phyloP scores from a whole-genome alignment of 2,797 vertebrate genomes.

The Anas flavirostris region DNA sequence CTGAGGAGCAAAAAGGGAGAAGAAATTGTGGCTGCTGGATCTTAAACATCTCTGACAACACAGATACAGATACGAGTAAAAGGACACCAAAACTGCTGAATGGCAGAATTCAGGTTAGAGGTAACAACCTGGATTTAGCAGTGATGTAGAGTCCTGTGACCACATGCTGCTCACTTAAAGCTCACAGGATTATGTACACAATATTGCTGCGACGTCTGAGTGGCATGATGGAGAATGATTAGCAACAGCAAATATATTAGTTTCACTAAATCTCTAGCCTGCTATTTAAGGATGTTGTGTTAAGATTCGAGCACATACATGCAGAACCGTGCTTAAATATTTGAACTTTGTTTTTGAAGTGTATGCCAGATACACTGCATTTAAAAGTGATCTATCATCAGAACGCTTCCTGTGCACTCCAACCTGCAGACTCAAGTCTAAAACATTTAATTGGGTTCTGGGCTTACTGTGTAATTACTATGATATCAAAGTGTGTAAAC shows the following conservation, averaged over 20 bases:
- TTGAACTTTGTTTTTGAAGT: constrained; percentile 62
- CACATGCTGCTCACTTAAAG: not conserved
- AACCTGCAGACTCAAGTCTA: not conserved
- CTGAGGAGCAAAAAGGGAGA: not conserved
- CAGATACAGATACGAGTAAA: not conserved
- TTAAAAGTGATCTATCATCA: constrained; percentile 47
- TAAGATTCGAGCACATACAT: constrained; percentile 47
- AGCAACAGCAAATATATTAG: not conserved
- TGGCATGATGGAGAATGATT: not conserved
- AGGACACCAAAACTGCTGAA: not conserved
- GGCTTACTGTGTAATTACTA: not conserved
- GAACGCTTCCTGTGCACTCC: constrained; percentile 10
- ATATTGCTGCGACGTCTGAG: not conserved
- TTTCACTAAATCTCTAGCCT: not conserved
- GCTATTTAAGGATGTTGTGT: constrained; percentile 44
- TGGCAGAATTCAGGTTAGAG: not conserved
- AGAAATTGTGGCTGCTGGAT: not conserved
- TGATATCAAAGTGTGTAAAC: constrained; percentile 26
- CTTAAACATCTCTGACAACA: not conserved
- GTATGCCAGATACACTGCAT: constrained; percentile 48
- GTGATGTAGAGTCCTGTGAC: not conserved
- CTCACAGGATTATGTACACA: not conserved
- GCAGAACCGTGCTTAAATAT: constrained; percentile 27
- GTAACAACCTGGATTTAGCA: not conserved
- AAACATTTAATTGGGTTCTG: constrained; percentile 46